Conservation (phyloP, 2,113 vertebrate species). For the Corythaixoides concolor region DNA sequence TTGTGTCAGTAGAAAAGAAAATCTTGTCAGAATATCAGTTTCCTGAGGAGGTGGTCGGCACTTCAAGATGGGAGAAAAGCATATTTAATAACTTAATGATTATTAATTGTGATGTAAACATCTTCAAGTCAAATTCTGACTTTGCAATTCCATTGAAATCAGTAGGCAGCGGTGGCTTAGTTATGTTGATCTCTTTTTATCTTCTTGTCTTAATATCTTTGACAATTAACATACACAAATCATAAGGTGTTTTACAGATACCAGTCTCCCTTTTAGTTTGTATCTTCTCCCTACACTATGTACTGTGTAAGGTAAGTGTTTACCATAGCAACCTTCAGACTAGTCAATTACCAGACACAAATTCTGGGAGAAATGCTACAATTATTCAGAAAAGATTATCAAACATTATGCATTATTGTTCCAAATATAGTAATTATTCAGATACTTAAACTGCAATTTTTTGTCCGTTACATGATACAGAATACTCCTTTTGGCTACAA, state of each 20-base stretch:
- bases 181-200: background rate
- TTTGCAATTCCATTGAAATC: background rate
- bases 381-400: conserved; percentile 60
- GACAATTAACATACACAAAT: background rate
- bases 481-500: background rate
- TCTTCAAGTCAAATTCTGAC: background rate
- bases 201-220: background rate
- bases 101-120: background rate
- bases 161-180: background rate
- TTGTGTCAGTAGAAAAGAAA: background rate
- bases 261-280: background rate
- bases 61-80: background rate
- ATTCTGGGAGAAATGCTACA: conserved; percentile 5
- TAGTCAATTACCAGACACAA: conserved; percentile 36
- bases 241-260: background rate
- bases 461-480: conserved; percentile 31
- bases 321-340: conserved; percentile 48
- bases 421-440: conserved; percentile 61
- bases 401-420: background rate
- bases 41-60: background rate
- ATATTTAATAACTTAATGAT: background rate
- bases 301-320: background rate
- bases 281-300: background rate
- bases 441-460: conserved; percentile 53
- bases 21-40: background rate